Base-by-base conservation (phyloP, 1,140 invertebrate genomes). In the Palaemon carinicauda region DNA sequence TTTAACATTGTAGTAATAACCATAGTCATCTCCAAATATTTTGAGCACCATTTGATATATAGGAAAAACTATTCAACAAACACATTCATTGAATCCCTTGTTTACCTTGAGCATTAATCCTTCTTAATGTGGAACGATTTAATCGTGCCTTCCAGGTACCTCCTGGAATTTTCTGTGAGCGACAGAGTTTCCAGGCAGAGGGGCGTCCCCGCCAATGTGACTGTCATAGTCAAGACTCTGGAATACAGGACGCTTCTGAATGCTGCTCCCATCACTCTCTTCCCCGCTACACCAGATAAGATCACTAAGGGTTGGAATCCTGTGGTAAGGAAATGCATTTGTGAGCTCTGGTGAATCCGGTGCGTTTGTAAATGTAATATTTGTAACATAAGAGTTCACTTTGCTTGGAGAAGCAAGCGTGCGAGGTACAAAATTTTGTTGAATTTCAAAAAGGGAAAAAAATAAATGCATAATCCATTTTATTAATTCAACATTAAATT, bases 181-280 rank as follows among this genome's bases (percentile, higher is more conserved):
- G 81, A 83, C 52, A 29, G 12, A 52, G 50, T 52, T 51, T 83
- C 71, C 71, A 52, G 71, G 27, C 81, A 83, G 52, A 14, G 52
- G 9, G 81, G 50, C 27, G 81, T 83, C 9, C 52, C 71, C 15
- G 81, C 81, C 81, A 83, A 83, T 21, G 81, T 83, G 81, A 83
- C 81, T 29, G 81, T 83, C 29, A 17, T 52, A 29, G 81, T 83
- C 51, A 21, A 31, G 24, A 12, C 56, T 1, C 73, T 83, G 29
- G 21, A 71, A 2, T 73, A 71, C 4, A 73, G 75, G 21, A 53
- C 81, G 27, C 81, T 83, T 1, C 29, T 53, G 21, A 65, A 83
- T 31, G 81, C 81, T 9, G 53, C 81, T 4, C 81, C 81, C 71
- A 56, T 83, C 81, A 54, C 27, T 31, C 81, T 83, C 81, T 75